These are phyloP conservation scores for Antitype chi DNA, from an alignment of 2,888 invertebrate species.

Conservation along the genomic window DNA sequence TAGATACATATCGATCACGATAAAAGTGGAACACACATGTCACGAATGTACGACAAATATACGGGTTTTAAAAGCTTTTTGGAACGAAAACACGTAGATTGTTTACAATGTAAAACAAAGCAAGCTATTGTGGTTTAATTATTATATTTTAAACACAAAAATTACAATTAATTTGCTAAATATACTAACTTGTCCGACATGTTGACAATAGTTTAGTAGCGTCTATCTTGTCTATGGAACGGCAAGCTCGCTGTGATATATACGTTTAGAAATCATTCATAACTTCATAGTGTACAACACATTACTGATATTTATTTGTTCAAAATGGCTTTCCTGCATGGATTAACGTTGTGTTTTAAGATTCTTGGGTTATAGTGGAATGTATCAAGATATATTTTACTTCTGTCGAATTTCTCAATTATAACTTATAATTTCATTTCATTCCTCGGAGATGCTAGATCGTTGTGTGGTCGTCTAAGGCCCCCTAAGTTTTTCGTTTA, in stretches of 20 bases:
- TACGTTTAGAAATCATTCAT: slow-evolving; percentile 40
- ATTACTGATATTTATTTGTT: neutral
- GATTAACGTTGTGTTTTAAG: too few species aligned
- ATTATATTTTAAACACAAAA: slow-evolving; percentile 1
- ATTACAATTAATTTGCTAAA: slow-evolving; percentile 44
- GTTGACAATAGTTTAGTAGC: slow-evolving; percentile 76
- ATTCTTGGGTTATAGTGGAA: too few species aligned
- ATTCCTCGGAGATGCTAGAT: too few species aligned
- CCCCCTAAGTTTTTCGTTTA: too few species aligned
- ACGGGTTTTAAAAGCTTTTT: slow-evolving; percentile 3
- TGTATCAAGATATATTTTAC: too few species aligned
- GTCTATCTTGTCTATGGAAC: slow-evolving; percentile 50
- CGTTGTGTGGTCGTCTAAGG: too few species aligned
- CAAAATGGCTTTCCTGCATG: neutral
- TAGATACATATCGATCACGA: slow-evolving; percentile 58
- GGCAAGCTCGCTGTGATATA: neutral
- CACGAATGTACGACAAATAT: slow-evolving; percentile 33
- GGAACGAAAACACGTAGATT: neutral
- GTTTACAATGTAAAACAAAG: neutral
- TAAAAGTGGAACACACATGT: slow-evolving; percentile 62
- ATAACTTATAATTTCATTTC: too few species aligned
- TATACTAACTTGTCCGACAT: slow-evolving; percentile 89
- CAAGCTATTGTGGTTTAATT: neutral
- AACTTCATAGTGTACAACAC: neutral
- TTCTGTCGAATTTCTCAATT: too few species aligned